phyloP scores from a whole-genome alignment of 2,888 invertebrate genomes.

The Lacanobia oleracea region DNA sequence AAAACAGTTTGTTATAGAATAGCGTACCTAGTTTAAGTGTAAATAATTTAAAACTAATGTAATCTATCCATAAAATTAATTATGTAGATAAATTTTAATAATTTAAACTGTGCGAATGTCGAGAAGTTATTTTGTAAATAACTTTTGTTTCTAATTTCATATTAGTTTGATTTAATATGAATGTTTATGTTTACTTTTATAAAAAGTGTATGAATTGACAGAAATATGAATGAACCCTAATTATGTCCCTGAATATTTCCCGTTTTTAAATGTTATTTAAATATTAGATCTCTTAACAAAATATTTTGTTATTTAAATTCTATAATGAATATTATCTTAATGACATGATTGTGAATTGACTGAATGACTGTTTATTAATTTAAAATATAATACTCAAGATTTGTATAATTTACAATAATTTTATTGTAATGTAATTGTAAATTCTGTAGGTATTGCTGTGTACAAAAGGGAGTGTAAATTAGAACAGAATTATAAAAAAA shows the following conservation, averaged over 20 bases:
- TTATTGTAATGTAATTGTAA: slow-evolving; percentile 65
- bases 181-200: background rate
- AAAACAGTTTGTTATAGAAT: slow-evolving; percentile 43
- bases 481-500: slow-evolving; percentile 64
- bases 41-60: slow-evolving; percentile 59
- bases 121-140: slow-evolving; percentile 64
- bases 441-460: slow-evolving; percentile 67
- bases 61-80: slow-evolving; percentile 42
- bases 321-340: slow-evolving; percentile 33
- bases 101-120: slow-evolving; percentile 51
- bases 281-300: slow-evolving; percentile 60
- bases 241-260: background rate
- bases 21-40: slow-evolving; percentile 53
- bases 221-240: slow-evolving; percentile 13
- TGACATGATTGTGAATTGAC: slow-evolving; percentile 47
- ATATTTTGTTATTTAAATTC: slow-evolving; percentile 52
- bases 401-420: slow-evolving; percentile 64
- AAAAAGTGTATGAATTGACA: slow-evolving; percentile 6
- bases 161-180: slow-evolving; percentile 9
- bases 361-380: slow-evolving; percentile 55
- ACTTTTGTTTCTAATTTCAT: slow-evolving; percentile 36
- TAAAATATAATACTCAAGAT: slow-evolving; percentile 64
- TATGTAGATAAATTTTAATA: slow-evolving; percentile 58
- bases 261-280: slow-evolving; percentile 17
- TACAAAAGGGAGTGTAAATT: slow-evolving; percentile 74